Conservation (phyloP, 1,140 invertebrate species). For the Drosophila gunungcola region DNA sequence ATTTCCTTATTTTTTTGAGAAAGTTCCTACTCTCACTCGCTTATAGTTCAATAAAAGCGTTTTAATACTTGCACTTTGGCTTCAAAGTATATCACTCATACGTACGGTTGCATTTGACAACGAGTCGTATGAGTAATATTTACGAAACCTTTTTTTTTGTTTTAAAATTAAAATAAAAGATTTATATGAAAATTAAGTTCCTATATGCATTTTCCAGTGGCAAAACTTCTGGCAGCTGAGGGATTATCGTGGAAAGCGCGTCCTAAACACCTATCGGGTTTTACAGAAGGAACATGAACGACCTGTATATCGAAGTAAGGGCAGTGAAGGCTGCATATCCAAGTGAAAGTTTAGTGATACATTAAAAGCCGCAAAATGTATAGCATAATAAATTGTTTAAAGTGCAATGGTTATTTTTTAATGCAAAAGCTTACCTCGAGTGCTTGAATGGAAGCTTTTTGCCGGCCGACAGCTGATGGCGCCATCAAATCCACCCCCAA, state of each 20-base stretch:
- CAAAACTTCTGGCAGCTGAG: constrained; percentile 87
- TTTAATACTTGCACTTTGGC: too few species aligned
- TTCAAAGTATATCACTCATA: too few species aligned
- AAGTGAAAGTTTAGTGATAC: not conserved
- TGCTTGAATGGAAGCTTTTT: constrained; percentile 28
- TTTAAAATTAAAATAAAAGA: too few species aligned
- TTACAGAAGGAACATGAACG: constrained; percentile 28
- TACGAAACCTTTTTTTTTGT: too few species aligned
- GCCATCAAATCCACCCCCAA: constrained; percentile 10
- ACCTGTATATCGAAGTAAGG: constrained; percentile 36
- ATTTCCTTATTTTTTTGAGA: too few species aligned
- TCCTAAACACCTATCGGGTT: constrained; percentile 86
- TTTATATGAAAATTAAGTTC: too few species aligned
- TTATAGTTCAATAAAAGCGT: too few species aligned
- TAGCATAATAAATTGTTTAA: constrained; percentile 8
- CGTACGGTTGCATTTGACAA: too few species aligned
- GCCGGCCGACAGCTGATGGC: constrained; percentile 28
- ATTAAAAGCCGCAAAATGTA: not conserved
- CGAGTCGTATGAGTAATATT: too few species aligned
- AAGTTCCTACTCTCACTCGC: too few species aligned
- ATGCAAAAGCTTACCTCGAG: constrained; percentile 20
- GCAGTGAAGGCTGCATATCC: not conserved
- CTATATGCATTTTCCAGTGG: constrained; percentile 85
- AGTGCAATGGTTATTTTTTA: constrained; percentile 21
- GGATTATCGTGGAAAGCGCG: constrained; percentile 85